A percentile compares a stretch with the other conserved stretches of the same genome.
Evolutionary conservation across 2,113 vertebrate species (phyloP).

Genomic region (Trichomycterus rosablanca): DNA sequence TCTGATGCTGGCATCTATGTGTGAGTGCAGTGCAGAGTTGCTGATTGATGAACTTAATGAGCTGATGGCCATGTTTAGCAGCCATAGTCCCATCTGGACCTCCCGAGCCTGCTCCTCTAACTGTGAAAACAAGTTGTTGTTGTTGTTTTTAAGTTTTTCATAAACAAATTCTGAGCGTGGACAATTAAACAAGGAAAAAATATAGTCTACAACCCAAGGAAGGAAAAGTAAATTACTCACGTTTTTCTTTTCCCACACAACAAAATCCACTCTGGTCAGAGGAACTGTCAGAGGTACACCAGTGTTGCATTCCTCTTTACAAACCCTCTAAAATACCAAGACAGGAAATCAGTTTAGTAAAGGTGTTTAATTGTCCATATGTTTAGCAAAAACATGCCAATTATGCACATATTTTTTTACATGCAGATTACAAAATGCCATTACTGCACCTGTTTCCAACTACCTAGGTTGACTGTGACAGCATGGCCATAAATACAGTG

Average conservation of each 20-base stretch:
- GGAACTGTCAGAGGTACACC: conserved; percentile 62
- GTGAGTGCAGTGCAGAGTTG: conserved; percentile 57
- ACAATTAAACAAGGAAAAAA: background rate
- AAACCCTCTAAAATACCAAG: conserved; percentile 55
- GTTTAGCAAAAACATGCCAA: background rate
- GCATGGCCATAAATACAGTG: too few relatives aligned
- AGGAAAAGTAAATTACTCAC: conserved; percentile 55
- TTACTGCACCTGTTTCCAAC: background rate
- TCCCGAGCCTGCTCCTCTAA: conserved; percentile 61
- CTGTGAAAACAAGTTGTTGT: conserved; percentile 43
- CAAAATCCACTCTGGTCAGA: conserved; percentile 63
- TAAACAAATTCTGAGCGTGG: background rate
- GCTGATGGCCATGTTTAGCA: conserved; percentile 61
- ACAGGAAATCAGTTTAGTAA: conserved; percentile 1
- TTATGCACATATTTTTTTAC: background rate
- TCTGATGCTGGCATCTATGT: conserved; percentile 63
- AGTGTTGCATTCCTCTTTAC: conserved; percentile 62
- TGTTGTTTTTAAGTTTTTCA: too few relatives aligned
- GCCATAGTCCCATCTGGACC: conserved; percentile 68
- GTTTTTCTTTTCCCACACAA: conserved; percentile 67
- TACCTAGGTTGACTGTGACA: too few relatives aligned
- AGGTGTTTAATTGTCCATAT: background rate
- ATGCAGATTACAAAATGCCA: background rate
- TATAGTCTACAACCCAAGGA: background rate
- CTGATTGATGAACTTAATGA: conserved; percentile 57